These are phyloP conservation scores for Neodiprion lecontei DNA, from an alignment of 1,140 invertebrate genomes.

Conservation along the genomic window DNA sequence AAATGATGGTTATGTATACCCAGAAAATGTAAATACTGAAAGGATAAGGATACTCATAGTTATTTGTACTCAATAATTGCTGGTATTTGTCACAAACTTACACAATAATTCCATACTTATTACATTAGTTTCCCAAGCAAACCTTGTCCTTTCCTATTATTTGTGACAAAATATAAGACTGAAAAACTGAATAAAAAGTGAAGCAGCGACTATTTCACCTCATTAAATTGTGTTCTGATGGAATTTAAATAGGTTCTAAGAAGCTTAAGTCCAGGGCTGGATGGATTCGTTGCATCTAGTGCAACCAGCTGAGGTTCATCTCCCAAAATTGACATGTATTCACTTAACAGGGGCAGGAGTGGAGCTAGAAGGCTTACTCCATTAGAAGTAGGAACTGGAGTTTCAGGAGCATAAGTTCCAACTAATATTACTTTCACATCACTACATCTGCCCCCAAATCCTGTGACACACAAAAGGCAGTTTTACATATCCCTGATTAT, in stretches of 20 bases:
- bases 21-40: neutral
- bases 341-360: conserved; percentile 53
- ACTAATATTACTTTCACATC: conserved; percentile 58
- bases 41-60: neutral
- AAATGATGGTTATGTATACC: neutral
- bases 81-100: too few species aligned
- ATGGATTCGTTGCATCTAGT: conserved; percentile 58
- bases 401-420: conserved; percentile 58
- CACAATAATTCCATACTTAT: neutral
- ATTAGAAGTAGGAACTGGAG: conserved; percentile 50
- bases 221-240: conserved; percentile 53
- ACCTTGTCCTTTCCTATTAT: neutral
- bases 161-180: neutral
- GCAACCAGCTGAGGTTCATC: conserved; percentile 55
- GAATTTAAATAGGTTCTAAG: conserved; percentile 56
- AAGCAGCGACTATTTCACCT: conserved; percentile 46
- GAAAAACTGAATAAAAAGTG: neutral
- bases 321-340: conserved; percentile 54
- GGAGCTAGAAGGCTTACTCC: conserved; percentile 49
- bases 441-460: conserved; percentile 55
- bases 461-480: conserved; percentile 29
- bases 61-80: neutral
- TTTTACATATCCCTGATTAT: too few species aligned
- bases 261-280: conserved; percentile 58
- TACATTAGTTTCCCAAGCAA: too few species aligned